phyloP scores from a whole-genome alignment of 1,140 invertebrate species.

The Conus ventricosus region DNA sequence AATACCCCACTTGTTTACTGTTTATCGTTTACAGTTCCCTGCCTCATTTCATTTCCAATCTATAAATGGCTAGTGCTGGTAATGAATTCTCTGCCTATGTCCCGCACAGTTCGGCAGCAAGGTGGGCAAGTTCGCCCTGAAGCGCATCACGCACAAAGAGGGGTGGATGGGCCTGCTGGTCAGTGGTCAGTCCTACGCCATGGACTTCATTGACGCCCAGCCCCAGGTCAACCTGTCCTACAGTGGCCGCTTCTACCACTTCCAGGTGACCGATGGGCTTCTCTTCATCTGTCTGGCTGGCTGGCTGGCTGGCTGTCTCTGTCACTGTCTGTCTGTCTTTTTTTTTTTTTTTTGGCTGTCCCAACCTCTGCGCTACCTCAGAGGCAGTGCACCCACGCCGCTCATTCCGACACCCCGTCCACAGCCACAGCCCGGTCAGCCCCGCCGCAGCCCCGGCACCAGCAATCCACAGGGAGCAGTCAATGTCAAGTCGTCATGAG shows the following conservation, averaged over 20 bases:
- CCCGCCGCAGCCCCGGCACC: too few relatives aligned
- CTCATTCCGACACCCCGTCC: too few relatives aligned
- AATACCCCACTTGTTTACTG: too few relatives aligned
- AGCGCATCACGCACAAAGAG: slow-evolving; percentile 56
- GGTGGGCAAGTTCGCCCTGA: slow-evolving; percentile 45
- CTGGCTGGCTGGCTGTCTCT: background rate
- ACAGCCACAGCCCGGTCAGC: too few relatives aligned
- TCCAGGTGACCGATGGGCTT: background rate
- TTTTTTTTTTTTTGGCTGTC: too few relatives aligned
- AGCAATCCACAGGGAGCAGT: too few relatives aligned
- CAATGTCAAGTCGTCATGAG: too few relatives aligned
- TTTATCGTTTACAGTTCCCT: too few relatives aligned
- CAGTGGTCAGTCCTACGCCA: slow-evolving; percentile 43
- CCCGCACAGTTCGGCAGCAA: slow-evolving; percentile 45
- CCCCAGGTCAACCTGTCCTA: slow-evolving; percentile 64
- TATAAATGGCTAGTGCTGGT: too few relatives aligned
- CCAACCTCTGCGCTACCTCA: too few relatives aligned
- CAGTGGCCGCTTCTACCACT: slow-evolving; percentile 50
- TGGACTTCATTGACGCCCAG: slow-evolving; percentile 54
- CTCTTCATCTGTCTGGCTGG: background rate
- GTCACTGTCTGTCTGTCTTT: background rate
- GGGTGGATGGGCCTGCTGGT: slow-evolving; percentile 59
- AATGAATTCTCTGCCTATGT: background rate
- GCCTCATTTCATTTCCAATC: too few relatives aligned
- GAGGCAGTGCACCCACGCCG: too few relatives aligned